phyloP scores from a whole-genome alignment of 2,797 vertebrate genomes.

The Psittacula derbiana region DNA sequence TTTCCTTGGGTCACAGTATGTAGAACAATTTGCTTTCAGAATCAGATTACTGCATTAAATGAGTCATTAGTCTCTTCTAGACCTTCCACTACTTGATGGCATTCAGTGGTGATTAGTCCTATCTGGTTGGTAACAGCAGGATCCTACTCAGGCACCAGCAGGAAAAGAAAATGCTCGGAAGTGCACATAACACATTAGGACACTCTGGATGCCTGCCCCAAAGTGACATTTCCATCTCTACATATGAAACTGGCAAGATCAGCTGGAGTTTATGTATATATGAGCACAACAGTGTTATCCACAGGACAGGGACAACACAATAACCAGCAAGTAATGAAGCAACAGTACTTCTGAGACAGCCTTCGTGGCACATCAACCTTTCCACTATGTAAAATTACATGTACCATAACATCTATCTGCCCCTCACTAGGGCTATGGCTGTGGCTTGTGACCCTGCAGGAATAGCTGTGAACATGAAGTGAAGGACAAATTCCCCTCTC shows the following conservation, averaged over 20 bases:
- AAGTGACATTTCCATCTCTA: neutral
- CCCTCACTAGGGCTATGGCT: neutral
- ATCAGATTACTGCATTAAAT: constrained; percentile 27
- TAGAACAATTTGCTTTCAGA: constrained; percentile 23
- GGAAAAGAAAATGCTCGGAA: neutral
- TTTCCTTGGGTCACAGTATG: neutral
- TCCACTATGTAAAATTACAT: neutral
- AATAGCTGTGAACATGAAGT: neutral
- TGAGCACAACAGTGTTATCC: neutral
- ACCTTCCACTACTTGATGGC: neutral
- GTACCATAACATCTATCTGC: accelerated
- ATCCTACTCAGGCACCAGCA: neutral
- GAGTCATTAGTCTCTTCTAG: constrained; percentile 24
- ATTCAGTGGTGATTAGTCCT: neutral
- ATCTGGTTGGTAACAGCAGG: neutral
- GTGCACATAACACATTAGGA: neutral
- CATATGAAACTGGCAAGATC: neutral
- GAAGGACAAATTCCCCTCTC: neutral
- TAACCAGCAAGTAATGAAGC: accelerated
- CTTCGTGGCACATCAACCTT: neutral
- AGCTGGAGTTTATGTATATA: neutral
- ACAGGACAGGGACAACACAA: neutral
- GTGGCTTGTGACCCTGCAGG: neutral
- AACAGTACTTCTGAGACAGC: neutral
- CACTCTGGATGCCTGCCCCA: neutral